Evolutionary conservation across 2,797 vertebrate species (phyloP), one percentile per base, ranked within the genome.

Genomic region (Smutsia temminckii): DNA sequence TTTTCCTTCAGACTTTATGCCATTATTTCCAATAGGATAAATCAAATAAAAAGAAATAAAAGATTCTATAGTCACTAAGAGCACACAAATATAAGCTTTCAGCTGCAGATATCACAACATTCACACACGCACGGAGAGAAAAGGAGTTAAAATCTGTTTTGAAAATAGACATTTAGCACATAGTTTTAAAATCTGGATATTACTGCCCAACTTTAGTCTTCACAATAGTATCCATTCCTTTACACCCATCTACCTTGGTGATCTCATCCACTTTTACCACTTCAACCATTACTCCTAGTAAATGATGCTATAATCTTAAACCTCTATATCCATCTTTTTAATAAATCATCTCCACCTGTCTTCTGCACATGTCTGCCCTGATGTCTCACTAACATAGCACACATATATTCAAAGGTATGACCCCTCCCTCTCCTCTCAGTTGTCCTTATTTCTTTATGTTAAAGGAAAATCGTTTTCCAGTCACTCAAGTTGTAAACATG

Each of bases 31-130:
- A 84, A 18, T 37, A 92, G 34, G 55, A 89, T 68, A 84, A 93
- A 80, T 74, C 90, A 64, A 84, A 59, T 20, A 86, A 95, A 97
- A 97, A 85, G 37, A 97, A 95, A 95, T 89, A 87, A 93, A 96
- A 97, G 29, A 75, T 42, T 96, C 57, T 92, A 72, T 40, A 83
- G 89, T 97, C 89, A 66, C 84, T 94, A 90, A 86, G 61, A 96
- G 96, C 0, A 79, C 5, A 61, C 55, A 89, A 85, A 94, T 93
- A 69, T 27, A 80, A 96, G n/a, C 55, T 91, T 80, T 21, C 10
- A 92, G 72, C 80, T 92, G 23, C n/a, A 88, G 77, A 92, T 87
- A 91, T n/a, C 14, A 84, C 16, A 80, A 51, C 27, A 78, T 37
- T 71, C 29, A 55, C 23, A 46, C 25, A 61, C 32, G 68, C 53